Conservation (phyloP, 2,888 invertebrate species). For the Gryllus longicercus region DNA sequence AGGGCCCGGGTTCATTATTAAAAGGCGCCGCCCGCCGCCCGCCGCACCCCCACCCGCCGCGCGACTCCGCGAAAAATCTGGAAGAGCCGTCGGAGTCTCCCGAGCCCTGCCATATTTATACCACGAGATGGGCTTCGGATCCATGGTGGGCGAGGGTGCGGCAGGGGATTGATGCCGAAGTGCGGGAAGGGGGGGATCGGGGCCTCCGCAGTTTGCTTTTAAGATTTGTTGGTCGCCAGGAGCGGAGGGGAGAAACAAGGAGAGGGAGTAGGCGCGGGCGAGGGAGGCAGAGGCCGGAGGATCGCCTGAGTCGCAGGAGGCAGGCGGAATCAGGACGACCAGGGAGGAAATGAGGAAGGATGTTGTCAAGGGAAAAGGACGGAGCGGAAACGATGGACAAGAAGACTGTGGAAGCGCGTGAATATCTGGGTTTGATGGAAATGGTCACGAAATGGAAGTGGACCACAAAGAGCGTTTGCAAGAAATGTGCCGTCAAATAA, state of each 20-base stretch:
- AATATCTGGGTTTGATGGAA: too few relatives aligned
- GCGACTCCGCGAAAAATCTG: not conserved
- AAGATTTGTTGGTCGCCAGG: not conserved
- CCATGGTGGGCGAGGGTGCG: not conserved
- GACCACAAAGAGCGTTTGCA: too few relatives aligned
- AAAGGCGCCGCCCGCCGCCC: not conserved
- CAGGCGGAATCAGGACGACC: too few relatives aligned
- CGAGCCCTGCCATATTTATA: not conserved
- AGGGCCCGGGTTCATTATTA: not conserved
- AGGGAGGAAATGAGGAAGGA: too few relatives aligned
- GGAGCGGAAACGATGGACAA: too few relatives aligned
- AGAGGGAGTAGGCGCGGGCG: not conserved
- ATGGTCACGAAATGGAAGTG: too few relatives aligned
- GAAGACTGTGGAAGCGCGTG: too few relatives aligned
- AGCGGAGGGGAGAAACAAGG: not conserved
- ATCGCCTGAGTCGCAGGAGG: too few relatives aligned
- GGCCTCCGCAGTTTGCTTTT: not conserved
- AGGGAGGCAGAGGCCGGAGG: too few relatives aligned
- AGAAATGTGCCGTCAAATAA: too few relatives aligned
- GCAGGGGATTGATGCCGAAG: too few relatives aligned
- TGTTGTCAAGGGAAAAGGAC: too few relatives aligned
- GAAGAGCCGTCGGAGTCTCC: not conserved
- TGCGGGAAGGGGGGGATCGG: not conserved
- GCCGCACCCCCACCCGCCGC: not conserved
- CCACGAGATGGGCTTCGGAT: not conserved